Evolutionary conservation across 2,113 vertebrate species (phyloP).

Genomic region (Bolborhynchus lineola): DNA sequence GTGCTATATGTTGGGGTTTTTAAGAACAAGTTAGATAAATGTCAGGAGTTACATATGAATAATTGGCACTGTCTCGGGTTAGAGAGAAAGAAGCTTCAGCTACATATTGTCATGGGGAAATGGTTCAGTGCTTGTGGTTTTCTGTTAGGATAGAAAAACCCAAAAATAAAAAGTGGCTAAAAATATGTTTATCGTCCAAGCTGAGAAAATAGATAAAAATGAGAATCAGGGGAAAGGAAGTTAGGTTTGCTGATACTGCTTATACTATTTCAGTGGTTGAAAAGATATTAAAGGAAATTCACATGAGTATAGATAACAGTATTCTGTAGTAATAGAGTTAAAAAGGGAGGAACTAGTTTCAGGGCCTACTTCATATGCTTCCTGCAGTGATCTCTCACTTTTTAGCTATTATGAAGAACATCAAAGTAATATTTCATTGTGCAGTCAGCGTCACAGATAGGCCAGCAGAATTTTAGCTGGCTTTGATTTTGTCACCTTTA

Average conservation of each 20-base stretch:
- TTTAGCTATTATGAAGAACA: background rate
- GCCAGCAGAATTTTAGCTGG: background rate
- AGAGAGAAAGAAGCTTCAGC: background rate
- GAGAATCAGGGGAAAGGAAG: background rate
- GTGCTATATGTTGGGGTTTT: background rate
- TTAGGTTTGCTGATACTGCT: background rate
- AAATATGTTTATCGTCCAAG: background rate
- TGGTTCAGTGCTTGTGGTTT: background rate
- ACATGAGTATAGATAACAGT: background rate
- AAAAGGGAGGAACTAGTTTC: background rate
- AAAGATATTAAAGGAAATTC: background rate
- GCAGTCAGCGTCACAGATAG: background rate
- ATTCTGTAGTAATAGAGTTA: background rate
- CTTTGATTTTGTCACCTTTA: background rate
- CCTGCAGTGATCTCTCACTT: background rate
- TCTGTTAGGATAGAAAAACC: background rate
- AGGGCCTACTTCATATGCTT: background rate
- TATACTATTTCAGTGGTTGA: background rate
- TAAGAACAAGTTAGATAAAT: background rate
- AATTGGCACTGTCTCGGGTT: background rate
- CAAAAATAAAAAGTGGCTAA: background rate
- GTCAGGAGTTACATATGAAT: background rate
- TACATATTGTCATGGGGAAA: background rate
- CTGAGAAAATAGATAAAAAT: background rate
- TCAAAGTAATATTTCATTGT: background rate